Evolutionary conservation across 2,113 vertebrate genomes (phyloP), one percentile per base, ranked within the genome.

Genomic region (Catharus minimus): DNA sequence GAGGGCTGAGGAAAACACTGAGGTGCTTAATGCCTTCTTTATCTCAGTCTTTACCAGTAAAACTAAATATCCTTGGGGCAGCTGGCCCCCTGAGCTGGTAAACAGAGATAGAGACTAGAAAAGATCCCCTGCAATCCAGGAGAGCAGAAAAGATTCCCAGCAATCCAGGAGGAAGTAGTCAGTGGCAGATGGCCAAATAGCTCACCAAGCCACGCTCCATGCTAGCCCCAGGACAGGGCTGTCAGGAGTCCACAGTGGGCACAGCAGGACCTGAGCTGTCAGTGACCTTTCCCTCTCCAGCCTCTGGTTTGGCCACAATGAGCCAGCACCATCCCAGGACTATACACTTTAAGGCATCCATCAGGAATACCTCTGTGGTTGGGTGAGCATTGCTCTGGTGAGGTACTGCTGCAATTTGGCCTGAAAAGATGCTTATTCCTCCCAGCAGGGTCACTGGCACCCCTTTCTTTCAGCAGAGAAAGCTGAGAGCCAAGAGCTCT

Each of bases 11-110:
- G 43, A 27, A 38, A 72, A 44, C 36, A 32, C 21, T 15, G 26
- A 57, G 26, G 12, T 79, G 15, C 32, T 57, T 50, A 44, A 57
- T 32, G 18, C 50, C 15, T 65, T 65, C 43, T 64, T 65, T 43
- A 12, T 79, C 43, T 64, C 50, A 43, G 36, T 50, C 50, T 87
- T 57, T 27, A 44, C 13, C 32, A 23, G 15, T 50, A 38, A 64
- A 64, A 65, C 38, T 50, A 58, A 49, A 23, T 43, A 38, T 57
- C 18, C 14, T 19, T 16, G 11, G 33, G 66, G 21, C 41, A 56
- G 1, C 43, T 0, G 0, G 11, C 8, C 14, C 14, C 50, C 10
- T 50, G 36, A 32, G 26, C 32, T 57, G 36, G 5, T 28, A 30
- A 43, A n/a, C 33, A 56, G 36, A 11, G 47, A 38, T 0, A 0